phyloP scores from a whole-genome alignment of 2,888 invertebrate genomes.

The Melolontha melolontha region DNA sequence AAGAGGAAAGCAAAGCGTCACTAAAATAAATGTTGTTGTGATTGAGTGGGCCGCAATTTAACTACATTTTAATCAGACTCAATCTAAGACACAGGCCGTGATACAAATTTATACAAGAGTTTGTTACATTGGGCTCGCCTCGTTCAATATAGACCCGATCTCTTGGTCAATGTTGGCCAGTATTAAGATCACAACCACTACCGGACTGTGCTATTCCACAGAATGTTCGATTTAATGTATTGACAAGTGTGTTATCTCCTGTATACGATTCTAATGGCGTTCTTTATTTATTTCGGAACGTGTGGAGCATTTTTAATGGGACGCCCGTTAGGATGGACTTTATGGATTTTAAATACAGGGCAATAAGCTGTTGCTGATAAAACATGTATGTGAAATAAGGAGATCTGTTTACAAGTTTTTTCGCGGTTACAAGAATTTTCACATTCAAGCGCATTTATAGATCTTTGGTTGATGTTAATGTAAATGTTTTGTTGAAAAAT shows the following conservation, averaged over 20 bases:
- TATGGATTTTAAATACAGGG: conserved; percentile 60
- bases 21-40: conserved; percentile 53
- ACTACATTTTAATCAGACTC: conserved; percentile 66
- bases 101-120: conserved; percentile 67
- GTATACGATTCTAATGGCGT: conserved; percentile 65
- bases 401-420: no score
- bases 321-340: conserved; percentile 54
- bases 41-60: conserved; percentile 63
- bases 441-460: no score
- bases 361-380: conserved; percentile 52
- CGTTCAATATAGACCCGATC: conserved; percentile 56
- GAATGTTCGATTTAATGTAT: conserved; percentile 65
- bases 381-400: no score
- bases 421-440: no score
- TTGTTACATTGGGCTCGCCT: conserved; percentile 63
- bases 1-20: conserved; percentile 43
- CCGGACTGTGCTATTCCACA: conserved; percentile 55
- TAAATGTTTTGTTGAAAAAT: no score
- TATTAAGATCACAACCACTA: conserved; percentile 30
- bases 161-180: conserved; percentile 18
- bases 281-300: conserved; percentile 64
- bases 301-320: conserved; percentile 61
- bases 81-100: conserved; percentile 64
- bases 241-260: conserved; percentile 65
- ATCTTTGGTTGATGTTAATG: no score